Evolutionary conservation across 2,797 vertebrate species (phyloP).

Genomic region (Clarias platycephalus): DNA sequence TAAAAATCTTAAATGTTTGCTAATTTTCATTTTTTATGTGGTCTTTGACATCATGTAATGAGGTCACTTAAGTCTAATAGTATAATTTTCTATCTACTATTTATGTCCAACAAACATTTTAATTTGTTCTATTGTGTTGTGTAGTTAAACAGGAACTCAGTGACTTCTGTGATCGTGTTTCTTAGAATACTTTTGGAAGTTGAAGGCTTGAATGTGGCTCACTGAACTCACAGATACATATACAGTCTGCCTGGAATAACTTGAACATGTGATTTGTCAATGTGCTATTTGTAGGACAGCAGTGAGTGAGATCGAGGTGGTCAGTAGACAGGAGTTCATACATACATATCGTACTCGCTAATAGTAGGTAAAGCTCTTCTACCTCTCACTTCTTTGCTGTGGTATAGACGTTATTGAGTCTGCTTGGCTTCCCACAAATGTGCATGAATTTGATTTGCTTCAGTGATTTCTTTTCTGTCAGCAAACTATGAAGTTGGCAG

Average conservation of each 20-base stretch:
- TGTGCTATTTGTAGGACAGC: conserved; percentile 70
- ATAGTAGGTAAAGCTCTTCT: conserved; percentile 34
- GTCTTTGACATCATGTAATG: neutral
- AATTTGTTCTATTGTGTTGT: neutral
- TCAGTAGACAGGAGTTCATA: conserved; percentile 52
- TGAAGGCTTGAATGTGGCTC: conserved; percentile 28
- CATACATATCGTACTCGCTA: conserved; percentile 37
- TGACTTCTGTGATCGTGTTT: conserved; percentile 18
- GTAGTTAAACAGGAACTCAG: conserved; percentile 2
- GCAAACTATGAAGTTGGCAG: neutral
- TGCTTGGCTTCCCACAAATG: conserved; percentile 4
- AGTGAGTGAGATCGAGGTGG: conserved; percentile 43
- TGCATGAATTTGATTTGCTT: conserved; percentile 10
- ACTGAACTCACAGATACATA: conserved; percentile 10
- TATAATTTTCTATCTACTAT: neutral
- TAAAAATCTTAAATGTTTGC: neutral
- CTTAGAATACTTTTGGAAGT: conserved; percentile 3
- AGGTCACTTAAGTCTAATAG: neutral
- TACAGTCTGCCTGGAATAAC: conserved; percentile 71
- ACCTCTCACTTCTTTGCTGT: neutral
- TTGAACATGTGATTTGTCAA: conserved; percentile 71
- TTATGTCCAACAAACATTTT: neutral
- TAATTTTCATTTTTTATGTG: neutral
- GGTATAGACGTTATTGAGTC: neutral
- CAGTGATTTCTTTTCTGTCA: neutral